Base-by-base conservation (phyloP, 2,888 invertebrate genomes). In the Hirtodrosophila confusa region DNA sequence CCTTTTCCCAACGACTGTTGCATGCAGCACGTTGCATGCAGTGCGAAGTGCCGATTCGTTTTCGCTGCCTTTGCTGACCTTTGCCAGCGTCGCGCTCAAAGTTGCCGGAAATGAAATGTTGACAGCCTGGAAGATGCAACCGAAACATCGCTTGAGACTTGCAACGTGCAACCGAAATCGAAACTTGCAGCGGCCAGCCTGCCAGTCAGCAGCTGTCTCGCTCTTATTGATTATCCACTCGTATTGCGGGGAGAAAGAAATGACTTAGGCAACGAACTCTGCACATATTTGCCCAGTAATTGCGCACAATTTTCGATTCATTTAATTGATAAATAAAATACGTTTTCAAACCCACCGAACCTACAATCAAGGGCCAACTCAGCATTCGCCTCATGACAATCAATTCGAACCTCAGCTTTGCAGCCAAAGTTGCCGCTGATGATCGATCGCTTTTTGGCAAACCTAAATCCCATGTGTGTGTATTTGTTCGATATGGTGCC, bases 101-200 rank as follows among this genome's bases (percentile, higher is more conserved):
- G 63, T 67, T 86, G 83, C 80, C 86, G 80, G 80, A 82, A 86
- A 86, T 60, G 80, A 82, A 86, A 86, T 62, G 57, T 75, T 70
- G 62, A 39, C 61, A 50, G 39, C 40, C 63, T 41, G 11, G 63
- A 49, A 73, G 74, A 71, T 74, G 71, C 74, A 75, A 68, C 69
- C 39, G 58, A 24, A 50, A 36, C 57, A 7, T 31, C 5, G 2
- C 31, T 31, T 31, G 31, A 0, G 7, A 7, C 31, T 31, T 31
- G 31, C 6, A 27, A 3, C 27, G 4, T 27, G 27, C 27, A 27
- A 6, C 36, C 41, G 56, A 58, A 67, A 58, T 41, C 48, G 49
- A 69, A 53, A 49, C 50, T 69, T 27, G 27, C 27, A 27, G 6
- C 27, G 27, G 27, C 27, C 27, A 27, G 27, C 27, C 17, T 17